Evolutionary conservation across 2,888 invertebrate genomes (phyloP), one percentile per base, ranked within the genome.

Genomic region (Ametastegia equiseti): DNA sequence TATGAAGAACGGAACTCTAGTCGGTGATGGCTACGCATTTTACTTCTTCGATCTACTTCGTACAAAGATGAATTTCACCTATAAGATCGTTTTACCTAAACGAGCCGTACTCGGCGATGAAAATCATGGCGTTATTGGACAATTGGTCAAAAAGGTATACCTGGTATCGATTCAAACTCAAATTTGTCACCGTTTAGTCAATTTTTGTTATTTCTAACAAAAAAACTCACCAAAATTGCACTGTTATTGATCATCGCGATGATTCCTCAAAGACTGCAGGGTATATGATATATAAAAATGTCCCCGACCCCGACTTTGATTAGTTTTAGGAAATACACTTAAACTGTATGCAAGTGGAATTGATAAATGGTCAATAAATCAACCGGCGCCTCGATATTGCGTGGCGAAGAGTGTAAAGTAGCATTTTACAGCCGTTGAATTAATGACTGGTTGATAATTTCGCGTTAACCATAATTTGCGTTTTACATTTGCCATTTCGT

Each of bases 1-100:
- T 19, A 65, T 82, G 7, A 88, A 89, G 13, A 94, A 95, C 90
- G 95, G 94, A 0, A 94, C 93, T 0, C 85, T 93, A 5, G 85
- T 92, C 0, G 97, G 96, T 0, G 89, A 87, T 1, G 97, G 97
- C 0, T 95, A 96, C 6, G 95, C 97, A 0, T 97, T 97, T 88
- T 92, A 94, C 78, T 90, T 97, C 78, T 90, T 97, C 11, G 92
- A 95, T 36, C 94, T 97, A 69, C 92, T 97, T 2, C 93, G 94
- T 63, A 90, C 94, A 80, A 95, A 94, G 86, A 95, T 95, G 84
- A 95, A 96, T 84, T 97, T 97, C 83, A 95, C 95, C 0, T 97
- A 96, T 86, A 94, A 95, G 15, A 93, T 97, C 0, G 90, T 96
- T 15, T 90, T 93, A 71, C 96, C 97, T 0, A 91, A 93, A 7